Base-by-base conservation (phyloP, 2,888 invertebrate genomes). In the Aspidapion aeneum region DNA sequence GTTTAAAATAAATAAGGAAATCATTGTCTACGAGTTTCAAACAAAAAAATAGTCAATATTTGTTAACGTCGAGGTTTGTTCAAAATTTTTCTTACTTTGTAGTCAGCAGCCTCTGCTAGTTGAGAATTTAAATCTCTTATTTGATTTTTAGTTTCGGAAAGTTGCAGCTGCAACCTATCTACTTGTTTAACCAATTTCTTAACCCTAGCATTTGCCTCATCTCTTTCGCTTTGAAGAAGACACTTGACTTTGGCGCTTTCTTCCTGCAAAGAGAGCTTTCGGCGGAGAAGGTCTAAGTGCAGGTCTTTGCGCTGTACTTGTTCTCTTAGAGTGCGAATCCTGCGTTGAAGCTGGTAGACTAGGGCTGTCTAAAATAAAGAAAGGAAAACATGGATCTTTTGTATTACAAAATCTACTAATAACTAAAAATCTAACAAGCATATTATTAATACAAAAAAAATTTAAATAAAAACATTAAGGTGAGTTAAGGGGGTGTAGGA, bases 281-380 rank as follows among this genome's bases (percentile, higher is more conserved):
- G 88, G 54, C 95, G 84, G 57, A 96, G 82, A 64, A 96, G 83
- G 79, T 97, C 96, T 74, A 96, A 82, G 77, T 97, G 96, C 51
- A 96, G 83, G 76, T 97, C 97, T 73, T 95, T 90, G 63, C 95
- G 87, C 75, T 96, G 95, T 22, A 96, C 83, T 78, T 97, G 96
- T 76, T 96, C 96, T 58, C 95, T 85, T 16, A 96, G 81, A 5
- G 91, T 90, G 69, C 94, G 87, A 49, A 94, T 89, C 67, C 95
- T 86, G 65, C 95, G 84, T 80, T 96, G 96, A 50, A 96, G 85
- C 75, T 93, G 94, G 79, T 96, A 95, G 58, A 94, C 90, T n/a
- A 91, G 87, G 5, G 90, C 90, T 20, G 91, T 92, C 91, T 93
- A 68, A 54, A 66, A 66, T 50, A 12, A 18, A 48, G n/a, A n/a